phyloP scores from a whole-genome alignment of 2,888 invertebrate genomes.

The Hydrotaea cyrtoneurina region DNA sequence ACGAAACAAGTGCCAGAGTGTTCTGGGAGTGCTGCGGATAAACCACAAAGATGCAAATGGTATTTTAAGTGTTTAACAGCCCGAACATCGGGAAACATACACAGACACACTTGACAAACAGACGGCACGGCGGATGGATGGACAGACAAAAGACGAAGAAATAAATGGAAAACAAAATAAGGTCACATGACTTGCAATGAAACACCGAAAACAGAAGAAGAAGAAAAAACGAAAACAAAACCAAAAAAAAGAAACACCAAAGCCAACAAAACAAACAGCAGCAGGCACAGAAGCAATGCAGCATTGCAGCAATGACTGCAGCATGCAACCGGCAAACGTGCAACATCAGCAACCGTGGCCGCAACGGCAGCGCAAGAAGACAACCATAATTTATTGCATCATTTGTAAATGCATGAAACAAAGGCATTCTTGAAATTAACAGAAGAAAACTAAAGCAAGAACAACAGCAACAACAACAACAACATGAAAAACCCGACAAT shows the following conservation, averaged over 20 bases:
- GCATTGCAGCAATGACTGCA: background rate
- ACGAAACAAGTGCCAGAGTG: conserved; percentile 17
- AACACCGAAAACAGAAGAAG: conserved; percentile 27
- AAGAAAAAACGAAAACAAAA: conserved; percentile 25
- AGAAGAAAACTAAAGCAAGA: conserved; percentile 51
- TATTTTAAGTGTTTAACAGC: conserved; percentile 75
- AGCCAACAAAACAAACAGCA: conserved; percentile 25
- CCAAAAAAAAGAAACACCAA: conserved; percentile 7
- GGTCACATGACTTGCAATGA: conserved; percentile 61
- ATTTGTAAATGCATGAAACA: conserved; percentile 68
- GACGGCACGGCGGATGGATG: conserved; percentile 44
- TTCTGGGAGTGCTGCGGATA: conserved; percentile 40
- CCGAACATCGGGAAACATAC: conserved; percentile 28
- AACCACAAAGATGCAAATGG: conserved; percentile 79
- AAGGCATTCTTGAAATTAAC: conserved; percentile 67
- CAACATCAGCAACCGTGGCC: conserved; percentile 50
- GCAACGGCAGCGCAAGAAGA: conserved; percentile 41
- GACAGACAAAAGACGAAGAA: conserved; percentile 52
- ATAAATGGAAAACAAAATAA: conserved; percentile 58
- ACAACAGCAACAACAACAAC: conserved; percentile 37
- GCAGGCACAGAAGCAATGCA: background rate
- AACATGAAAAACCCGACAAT: background rate
- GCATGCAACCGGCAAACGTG: background rate
- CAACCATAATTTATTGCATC: conserved; percentile 68
- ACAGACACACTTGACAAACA: conserved; percentile 67